Percentiles rank a stretch among this genome's conserved stretches.
phyloP scores from a whole-genome alignment of 30 jellyfish, hydroid and myxozoan species.

The Pseudorhiza aurosa region DNA sequence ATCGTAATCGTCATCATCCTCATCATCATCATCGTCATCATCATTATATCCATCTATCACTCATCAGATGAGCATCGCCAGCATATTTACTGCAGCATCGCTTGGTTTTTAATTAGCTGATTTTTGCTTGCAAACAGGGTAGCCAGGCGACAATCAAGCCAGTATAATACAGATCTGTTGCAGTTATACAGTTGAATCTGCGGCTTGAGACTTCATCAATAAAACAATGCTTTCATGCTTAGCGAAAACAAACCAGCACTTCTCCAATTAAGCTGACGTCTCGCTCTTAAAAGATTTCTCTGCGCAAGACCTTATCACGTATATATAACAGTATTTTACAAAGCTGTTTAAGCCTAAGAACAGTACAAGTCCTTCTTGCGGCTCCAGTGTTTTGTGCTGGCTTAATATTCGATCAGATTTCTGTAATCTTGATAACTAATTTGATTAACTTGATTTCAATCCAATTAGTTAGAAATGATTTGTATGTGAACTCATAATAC shows the following conservation, averaged over 20 bases:
- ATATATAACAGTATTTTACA: constrained; percentile 10
- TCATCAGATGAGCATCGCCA: too few relatives aligned
- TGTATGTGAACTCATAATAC: constrained; percentile 19
- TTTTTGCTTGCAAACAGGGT: too few relatives aligned
- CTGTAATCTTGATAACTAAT: constrained; percentile 44
- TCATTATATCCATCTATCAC: too few relatives aligned
- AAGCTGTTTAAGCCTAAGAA: neutral
- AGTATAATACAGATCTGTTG: too few relatives aligned
- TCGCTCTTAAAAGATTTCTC: neutral
- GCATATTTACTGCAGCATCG: too few relatives aligned
- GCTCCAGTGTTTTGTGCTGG: constrained; percentile 32
- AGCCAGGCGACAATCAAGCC: too few relatives aligned
- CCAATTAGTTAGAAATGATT: constrained; percentile 27
- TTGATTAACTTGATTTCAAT: constrained; percentile 32
- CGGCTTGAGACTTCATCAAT: too few relatives aligned
- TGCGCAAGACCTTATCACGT: neutral
- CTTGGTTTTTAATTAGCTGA: too few relatives aligned
- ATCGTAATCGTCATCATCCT: too few relatives aligned
- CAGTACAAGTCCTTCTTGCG: constrained; percentile 24
- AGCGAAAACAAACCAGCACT: neutral
- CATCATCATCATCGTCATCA: too few relatives aligned
- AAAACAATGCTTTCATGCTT: too few relatives aligned
- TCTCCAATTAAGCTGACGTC: neutral
- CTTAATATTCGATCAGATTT: constrained; percentile 37
- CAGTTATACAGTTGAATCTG: too few relatives aligned